phyloP scores from a whole-genome alignment of 2,797 vertebrate species.

The Lateolabrax maculatus region DNA sequence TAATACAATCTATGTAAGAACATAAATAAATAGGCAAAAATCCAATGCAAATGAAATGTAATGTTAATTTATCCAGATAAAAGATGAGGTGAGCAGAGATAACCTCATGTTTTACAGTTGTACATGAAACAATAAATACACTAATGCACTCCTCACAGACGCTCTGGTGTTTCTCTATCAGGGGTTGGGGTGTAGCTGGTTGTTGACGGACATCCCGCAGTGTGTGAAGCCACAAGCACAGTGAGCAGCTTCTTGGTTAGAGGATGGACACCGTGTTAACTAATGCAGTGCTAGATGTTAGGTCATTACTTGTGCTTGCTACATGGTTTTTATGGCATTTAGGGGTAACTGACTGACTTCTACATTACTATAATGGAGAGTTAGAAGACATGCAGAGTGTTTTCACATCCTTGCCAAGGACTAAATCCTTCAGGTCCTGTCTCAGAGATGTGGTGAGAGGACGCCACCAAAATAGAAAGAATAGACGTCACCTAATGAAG shows the following conservation, averaged over 20 bases:
- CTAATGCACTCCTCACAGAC: neutral
- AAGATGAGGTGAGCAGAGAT: neutral
- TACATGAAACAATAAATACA: neutral
- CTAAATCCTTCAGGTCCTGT: neutral
- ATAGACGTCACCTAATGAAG: neutral
- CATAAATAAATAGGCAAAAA: neutral
- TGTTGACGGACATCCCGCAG: conserved; percentile 53
- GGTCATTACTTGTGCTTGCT: neutral
- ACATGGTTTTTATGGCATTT: neutral
- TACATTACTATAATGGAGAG: too few relatives aligned
- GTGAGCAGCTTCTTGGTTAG: neutral
- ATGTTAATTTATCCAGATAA: neutral
- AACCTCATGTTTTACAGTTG: neutral
- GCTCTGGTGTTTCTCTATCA: neutral
- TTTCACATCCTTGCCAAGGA: neutral
- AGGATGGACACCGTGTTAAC: neutral
- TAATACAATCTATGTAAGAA: too few relatives aligned
- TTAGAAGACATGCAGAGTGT: too few relatives aligned
- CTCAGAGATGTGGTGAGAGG: neutral
- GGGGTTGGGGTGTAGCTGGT: neutral
- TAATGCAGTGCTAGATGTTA: too few relatives aligned
- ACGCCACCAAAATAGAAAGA: neutral
- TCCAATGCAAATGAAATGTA: neutral
- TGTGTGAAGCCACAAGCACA: conserved; percentile 15
- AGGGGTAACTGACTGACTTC: neutral